These are phyloP conservation scores for Thecophora atra DNA, from an alignment of 2,888 invertebrate species.

Conservation along the genomic window DNA sequence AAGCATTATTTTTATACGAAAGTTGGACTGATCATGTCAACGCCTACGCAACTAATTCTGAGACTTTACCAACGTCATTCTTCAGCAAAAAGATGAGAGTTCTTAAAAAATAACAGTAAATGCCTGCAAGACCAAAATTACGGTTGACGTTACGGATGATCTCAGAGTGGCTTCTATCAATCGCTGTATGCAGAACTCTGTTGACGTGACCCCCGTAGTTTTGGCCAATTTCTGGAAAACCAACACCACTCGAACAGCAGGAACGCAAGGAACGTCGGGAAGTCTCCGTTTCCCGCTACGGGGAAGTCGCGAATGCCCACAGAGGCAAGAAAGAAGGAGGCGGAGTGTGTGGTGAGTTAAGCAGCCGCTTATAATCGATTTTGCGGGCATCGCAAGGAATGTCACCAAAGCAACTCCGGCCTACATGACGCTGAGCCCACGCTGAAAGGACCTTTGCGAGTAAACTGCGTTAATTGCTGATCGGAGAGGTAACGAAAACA, in stretches of 20 bases:
- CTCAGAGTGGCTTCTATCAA: constrained; percentile 38
- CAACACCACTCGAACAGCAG: background rate
- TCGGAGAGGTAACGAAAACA: background rate
- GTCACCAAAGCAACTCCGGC: constrained; percentile 10
- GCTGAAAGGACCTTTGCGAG: background rate
- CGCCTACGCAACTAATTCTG: background rate
- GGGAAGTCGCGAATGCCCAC: background rate
- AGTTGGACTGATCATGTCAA: background rate
- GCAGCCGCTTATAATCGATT: constrained; percentile 44
- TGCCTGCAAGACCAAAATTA: background rate
- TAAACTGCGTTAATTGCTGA: constrained; percentile 23
- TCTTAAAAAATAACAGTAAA: background rate
- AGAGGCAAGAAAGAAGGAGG: background rate
- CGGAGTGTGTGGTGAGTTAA: background rate
- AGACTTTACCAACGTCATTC: background rate
- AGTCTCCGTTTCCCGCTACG: background rate
- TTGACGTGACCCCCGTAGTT: constrained; percentile 36
- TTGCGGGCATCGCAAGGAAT: constrained; percentile 26
- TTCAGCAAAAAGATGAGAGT: background rate
- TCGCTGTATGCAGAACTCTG: constrained; percentile 12
- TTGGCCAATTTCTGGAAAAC: background rate
- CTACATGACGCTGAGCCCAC: constrained; percentile 21
- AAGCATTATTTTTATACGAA: background rate
- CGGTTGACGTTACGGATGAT: constrained; percentile 10
- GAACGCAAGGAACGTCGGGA: background rate